Base-by-base conservation (phyloP, 2,888 invertebrate species). In the Dascillus cervinus region DNA sequence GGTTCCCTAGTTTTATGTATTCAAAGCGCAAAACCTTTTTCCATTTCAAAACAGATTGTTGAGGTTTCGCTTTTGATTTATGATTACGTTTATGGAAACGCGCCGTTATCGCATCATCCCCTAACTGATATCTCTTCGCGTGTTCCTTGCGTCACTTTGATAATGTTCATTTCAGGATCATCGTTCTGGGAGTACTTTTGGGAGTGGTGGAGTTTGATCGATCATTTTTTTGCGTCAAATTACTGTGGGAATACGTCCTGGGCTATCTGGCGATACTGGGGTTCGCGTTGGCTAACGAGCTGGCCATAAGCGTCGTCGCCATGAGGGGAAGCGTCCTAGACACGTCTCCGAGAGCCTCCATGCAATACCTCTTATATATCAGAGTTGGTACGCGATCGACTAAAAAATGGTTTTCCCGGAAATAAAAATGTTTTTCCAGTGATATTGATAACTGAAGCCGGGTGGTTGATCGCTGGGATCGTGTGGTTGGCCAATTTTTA, bases 301-400 rank as follows among this genome's bases (percentile, higher is more conserved):
- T 73, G 41, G 69, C 71, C 46, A 76, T 83, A 53, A 78, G 79
- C 52, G 67, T 75, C 53, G 70, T 82, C 41, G 79, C 82, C 42
- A 75, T 80, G 63, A 69, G 80, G 39, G 85, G 85, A 35, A 78
- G 80, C 52, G 84, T 85, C 49, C 67, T 84, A 48, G 76, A 81
- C 54, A 74, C 77, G n/a, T 70, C 71, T 26, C 75, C 76, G 4
- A 66, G 84, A 33, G 69, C 72, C 46, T 72, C 77, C 44, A 79
- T 83, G 69, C 79, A 80, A 63, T 77, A 79, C 58, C 70, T 84
- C 49, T 75, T 85, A 47, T 84, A 84, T 64, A 62, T 75, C 43
- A 71, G 81, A 54, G 69, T 82, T 42, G 72, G 84, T 84, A 64
- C 72, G 70, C 60, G 15, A 17, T 17, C 17, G 8, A 8, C 17